Base-by-base conservation (phyloP, 2,113 vertebrate genomes). In the Jacana jacana region DNA sequence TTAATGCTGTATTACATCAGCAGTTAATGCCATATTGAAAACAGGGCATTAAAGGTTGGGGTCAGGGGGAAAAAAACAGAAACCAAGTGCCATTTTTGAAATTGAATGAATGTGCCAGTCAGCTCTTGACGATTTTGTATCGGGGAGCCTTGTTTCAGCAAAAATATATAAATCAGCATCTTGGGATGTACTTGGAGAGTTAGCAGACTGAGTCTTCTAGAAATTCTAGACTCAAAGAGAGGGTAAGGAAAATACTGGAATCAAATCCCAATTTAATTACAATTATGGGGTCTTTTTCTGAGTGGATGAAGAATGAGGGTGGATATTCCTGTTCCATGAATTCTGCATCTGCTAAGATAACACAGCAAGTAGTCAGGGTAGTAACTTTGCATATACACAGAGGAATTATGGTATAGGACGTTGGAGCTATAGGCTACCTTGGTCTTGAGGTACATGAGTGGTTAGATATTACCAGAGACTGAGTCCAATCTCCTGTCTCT, bases 401-500 rank as follows among this genome's bases (percentile, higher is more conserved):
- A 46, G 13, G 70, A 80, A 44, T 52, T 37, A 9, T 4, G 28
- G 31, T 66, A 17, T 16, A 57, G 35, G 52, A 11, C 7, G 23
- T 0, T 11, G 18, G 61, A 66, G 14, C 20, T 71, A 6, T 13
- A 70, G n/a, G 4, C 17, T 2, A 4, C 22, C 25, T 84, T 33
- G 48, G 23, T 76, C 31, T 80, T 89, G 17, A 24, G 22, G 37
- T 64, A 3, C 23, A 33, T 60, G 28, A 76, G n/a, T 58, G 61
- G n/a, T 65, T n/a, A 24, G 31, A 11, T 65, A 9, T 37, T 64
- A 31, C 2, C 17, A 51, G 18, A 40, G 11, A 13, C 14, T 9
- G 39, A 48, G 46, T 20, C 48, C 0, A 0, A 13, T 46, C 70
- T 35, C 49, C 60, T 1, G 0, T 58, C 33, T 88, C 39, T 40